Percentiles rank a stretch among this genome's conserved stretches.
phyloP scores from a whole-genome alignment of 2,888 invertebrate genomes.

The Bugula neritina region DNA sequence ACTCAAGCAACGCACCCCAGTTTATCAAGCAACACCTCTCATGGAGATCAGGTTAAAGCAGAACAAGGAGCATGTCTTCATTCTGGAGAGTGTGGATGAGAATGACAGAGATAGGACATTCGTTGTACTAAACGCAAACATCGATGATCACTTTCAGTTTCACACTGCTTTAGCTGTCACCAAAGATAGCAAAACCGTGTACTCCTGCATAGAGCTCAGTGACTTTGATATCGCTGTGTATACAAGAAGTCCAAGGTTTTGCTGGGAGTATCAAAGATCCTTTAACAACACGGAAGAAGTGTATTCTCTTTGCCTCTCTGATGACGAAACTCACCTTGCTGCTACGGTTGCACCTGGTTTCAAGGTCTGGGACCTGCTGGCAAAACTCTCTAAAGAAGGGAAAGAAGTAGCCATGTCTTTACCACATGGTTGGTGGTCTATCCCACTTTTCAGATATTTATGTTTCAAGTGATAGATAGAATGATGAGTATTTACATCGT shows the following conservation, averaged over 20 bases:
- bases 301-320: slow-evolving; percentile 67
- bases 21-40: slow-evolving; percentile 21
- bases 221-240: slow-evolving; percentile 49
- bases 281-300: slow-evolving; percentile 45
- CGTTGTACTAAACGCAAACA: slow-evolving; percentile 36
- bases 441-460: too few species aligned
- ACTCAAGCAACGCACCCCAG: slow-evolving; percentile 22
- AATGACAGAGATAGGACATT: slow-evolving; percentile 44
- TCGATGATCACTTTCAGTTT: slow-evolving; percentile 47
- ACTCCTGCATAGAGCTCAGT: slow-evolving; percentile 51
- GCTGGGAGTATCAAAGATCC: slow-evolving; percentile 46
- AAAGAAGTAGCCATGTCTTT: slow-evolving; percentile 33
- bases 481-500: too few species aligned
- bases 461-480: too few species aligned
- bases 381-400: slow-evolving; percentile 28
- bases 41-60: slow-evolving; percentile 11
- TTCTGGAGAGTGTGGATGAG: slow-evolving; percentile 34
- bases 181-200: slow-evolving; percentile 39
- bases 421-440: slow-evolving; percentile 35
- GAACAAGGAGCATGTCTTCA: slow-evolving; percentile 21
- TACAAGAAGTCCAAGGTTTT: slow-evolving; percentile 24
- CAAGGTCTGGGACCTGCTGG: slow-evolving; percentile 52
- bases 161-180: slow-evolving; percentile 49
- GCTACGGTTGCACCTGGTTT: slow-evolving; percentile 58
- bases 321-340: slow-evolving; percentile 71